phyloP scores from a whole-genome alignment of 2,888 invertebrate genomes.

The Serrognathus titanus region DNA sequence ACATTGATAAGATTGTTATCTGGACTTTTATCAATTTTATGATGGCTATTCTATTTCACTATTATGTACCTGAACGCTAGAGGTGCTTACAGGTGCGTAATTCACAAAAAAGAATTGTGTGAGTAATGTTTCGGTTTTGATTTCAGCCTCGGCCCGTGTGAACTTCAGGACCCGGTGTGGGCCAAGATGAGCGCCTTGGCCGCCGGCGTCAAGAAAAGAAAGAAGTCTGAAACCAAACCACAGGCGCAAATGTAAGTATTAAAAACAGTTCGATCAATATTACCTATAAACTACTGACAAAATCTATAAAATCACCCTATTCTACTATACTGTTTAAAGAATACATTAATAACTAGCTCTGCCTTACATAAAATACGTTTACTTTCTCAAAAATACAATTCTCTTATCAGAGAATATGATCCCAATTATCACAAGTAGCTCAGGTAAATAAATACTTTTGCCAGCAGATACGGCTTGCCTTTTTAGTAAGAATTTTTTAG shows the following conservation, averaged over 20 bases:
- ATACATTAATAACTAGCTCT: too few relatives aligned
- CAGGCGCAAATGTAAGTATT: conserved; percentile 61
- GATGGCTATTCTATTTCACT: conserved; percentile 6
- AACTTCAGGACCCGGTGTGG: conserved; percentile 82
- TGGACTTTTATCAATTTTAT: conserved; percentile 5
- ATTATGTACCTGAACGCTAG: conserved; percentile 6
- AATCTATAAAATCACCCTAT: too few relatives aligned
- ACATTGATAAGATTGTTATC: conserved; percentile 15
- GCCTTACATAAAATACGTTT: too few relatives aligned
- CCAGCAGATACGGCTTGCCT: not conserved
- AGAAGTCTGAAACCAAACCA: conserved; percentile 61
- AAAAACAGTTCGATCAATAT: not conserved
- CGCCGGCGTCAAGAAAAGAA: conserved; percentile 58
- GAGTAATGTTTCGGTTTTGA: conserved; percentile 26
- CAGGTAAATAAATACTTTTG: not conserved
- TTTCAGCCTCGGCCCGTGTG: conserved; percentile 88
- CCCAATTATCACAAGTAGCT: conserved; percentile 1
- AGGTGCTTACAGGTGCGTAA: conserved; percentile 7
- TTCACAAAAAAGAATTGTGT: not conserved
- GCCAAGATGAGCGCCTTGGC: conserved; percentile 81
- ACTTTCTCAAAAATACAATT: not conserved
- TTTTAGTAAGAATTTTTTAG: too few relatives aligned
- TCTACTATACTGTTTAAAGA: too few relatives aligned
- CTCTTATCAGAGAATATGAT: conserved; percentile 1
- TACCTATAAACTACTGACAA: too few relatives aligned